Evolutionary conservation across 2,888 invertebrate species (phyloP).

Genomic region (Chorisops tibialis): DNA sequence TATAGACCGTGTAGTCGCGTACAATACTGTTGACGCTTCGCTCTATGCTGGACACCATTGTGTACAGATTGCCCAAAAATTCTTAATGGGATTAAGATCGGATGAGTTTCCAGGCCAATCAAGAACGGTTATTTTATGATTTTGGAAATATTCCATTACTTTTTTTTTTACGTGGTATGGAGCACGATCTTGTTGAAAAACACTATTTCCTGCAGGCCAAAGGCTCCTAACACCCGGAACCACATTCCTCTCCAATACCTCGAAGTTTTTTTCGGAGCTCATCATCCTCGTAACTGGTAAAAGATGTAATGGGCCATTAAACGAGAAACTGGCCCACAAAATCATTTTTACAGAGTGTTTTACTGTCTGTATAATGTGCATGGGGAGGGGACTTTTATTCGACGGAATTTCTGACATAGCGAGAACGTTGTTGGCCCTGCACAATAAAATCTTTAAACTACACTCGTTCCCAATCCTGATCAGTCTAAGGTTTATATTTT

Average conservation of each 20-base stretch:
- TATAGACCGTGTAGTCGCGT: no score
- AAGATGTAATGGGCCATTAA: background rate
- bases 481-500: conserved; percentile 1
- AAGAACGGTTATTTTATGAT: conserved; percentile 6
- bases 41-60: no score
- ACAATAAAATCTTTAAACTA: conserved; percentile 8
- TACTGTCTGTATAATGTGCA: conserved; percentile 3
- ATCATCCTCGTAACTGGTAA: no score
- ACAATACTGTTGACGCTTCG: no score
- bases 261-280: conserved; percentile 4
- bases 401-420: background rate
- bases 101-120: conserved; percentile 18
- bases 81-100: conserved; percentile 10
- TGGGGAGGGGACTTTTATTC: background rate
- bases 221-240: conserved; percentile 6
- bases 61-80: conserved; percentile 2
- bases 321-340: conserved; percentile 11
- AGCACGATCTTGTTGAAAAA: conserved; percentile 2
- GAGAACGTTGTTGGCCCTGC: conserved; percentile 2
- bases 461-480: background rate
- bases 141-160: conserved; percentile 13
- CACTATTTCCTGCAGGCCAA: background rate
- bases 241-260: background rate
- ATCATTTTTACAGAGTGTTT: conserved; percentile 12
- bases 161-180: conserved; percentile 3